Conservation (phyloP, 2,797 vertebrate genomes). For the Sebastes reedi region DNA sequence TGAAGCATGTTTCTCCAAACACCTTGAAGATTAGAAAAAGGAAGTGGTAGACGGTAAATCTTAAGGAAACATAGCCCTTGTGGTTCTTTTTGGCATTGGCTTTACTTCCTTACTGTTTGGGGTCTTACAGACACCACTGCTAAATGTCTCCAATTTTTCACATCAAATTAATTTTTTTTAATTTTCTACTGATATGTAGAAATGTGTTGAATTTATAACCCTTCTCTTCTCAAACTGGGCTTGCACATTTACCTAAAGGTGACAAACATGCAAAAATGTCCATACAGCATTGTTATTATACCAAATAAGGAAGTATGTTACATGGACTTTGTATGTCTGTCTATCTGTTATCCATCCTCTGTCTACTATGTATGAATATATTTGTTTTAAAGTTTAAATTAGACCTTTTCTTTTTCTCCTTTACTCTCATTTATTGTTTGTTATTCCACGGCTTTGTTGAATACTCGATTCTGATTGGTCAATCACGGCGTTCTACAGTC, state of each 20-base stretch:
- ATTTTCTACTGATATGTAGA: not conserved
- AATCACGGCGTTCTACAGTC: too few species aligned
- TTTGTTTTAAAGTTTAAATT: not conserved
- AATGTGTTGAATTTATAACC: not conserved
- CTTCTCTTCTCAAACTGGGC: not conserved
- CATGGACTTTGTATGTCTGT: not conserved
- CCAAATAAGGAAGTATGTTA: not conserved
- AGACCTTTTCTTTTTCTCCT: not conserved
- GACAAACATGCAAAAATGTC: not conserved
- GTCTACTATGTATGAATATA: not conserved
- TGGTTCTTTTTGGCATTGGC: not conserved
- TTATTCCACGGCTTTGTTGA: too few species aligned
- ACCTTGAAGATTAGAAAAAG: not conserved
- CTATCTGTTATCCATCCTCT: not conserved
- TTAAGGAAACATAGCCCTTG: not conserved
- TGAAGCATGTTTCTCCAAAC: not conserved
- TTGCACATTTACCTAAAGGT: not conserved
- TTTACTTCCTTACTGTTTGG: not conserved
- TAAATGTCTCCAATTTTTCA: not conserved
- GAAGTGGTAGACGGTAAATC: not conserved
- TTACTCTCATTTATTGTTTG: not conserved
- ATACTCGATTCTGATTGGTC: too few species aligned
- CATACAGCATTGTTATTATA: not conserved
- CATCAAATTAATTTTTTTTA: not conserved
- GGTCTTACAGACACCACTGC: not conserved